Conservation (phyloP, 2,113 vertebrate species). For the Limnothrissa miodon region DNA sequence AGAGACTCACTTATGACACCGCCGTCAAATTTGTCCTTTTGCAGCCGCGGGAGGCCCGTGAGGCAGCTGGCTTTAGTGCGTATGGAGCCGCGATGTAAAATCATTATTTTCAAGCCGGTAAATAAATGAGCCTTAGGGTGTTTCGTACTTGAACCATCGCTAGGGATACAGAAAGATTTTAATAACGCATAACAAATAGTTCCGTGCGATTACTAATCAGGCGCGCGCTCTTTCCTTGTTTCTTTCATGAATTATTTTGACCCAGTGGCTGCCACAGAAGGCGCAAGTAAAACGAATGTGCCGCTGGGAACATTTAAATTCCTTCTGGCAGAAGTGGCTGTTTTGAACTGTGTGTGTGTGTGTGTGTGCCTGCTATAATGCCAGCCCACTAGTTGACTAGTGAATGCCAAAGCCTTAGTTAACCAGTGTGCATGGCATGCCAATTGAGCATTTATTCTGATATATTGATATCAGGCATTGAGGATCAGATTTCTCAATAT, state of each 20-base stretch:
- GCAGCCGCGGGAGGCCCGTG: conserved; percentile 56
- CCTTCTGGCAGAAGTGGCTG: conserved; percentile 63
- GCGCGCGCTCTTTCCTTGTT: conserved; percentile 45
- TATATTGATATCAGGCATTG: too few species aligned
- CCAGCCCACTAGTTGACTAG: too few species aligned
- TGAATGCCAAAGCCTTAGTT: too few species aligned
- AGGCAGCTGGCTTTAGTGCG: conserved; percentile 65
- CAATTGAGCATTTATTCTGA: too few species aligned
- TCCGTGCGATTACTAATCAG: conserved; percentile 81
- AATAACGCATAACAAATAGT: conserved; percentile 83
- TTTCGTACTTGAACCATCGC: conserved; percentile 46
- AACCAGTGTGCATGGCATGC: too few species aligned
- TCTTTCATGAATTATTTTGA: neutral
- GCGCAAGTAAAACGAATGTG: conserved; percentile 65
- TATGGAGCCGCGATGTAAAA: conserved; percentile 67
- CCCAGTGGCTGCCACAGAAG: conserved; percentile 53
- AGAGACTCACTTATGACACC: conserved; percentile 75
- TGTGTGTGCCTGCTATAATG: neutral
- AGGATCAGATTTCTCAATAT: too few species aligned
- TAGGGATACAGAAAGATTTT: conserved; percentile 66
- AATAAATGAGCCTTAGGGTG: conserved; percentile 75
- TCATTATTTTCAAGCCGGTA: conserved; percentile 80
- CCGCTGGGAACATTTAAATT: conserved; percentile 70
- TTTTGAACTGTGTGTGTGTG: neutral
- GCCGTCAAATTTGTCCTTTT: conserved; percentile 72